Conservation (phyloP, 2,797 vertebrate species). For the Yasuhikotakia modesta region DNA sequence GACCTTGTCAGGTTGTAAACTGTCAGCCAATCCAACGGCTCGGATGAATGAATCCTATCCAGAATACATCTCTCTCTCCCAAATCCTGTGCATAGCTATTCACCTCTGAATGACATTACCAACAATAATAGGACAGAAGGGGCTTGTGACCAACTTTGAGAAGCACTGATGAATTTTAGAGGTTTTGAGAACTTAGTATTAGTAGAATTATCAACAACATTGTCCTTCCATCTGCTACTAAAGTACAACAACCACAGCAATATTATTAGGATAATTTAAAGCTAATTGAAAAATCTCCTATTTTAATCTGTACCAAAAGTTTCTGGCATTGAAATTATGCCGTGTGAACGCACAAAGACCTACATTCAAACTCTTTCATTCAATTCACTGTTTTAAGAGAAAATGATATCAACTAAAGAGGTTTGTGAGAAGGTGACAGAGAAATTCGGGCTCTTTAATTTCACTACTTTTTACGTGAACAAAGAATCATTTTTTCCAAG, state of each 20-base stretch:
- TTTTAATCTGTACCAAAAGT: background rate
- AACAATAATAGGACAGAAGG: constrained; percentile 37
- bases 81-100: constrained; percentile 65
- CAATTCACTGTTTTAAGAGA: background rate
- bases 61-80: constrained; percentile 66
- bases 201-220: background rate
- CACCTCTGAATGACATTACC: constrained; percentile 71
- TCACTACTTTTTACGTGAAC: constrained; percentile 21
- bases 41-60: constrained; percentile 68
- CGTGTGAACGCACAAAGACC: background rate
- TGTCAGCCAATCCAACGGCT: constrained; percentile 78
- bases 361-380: background rate
- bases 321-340: background rate
- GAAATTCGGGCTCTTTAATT: constrained; percentile 12
- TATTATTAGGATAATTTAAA: background rate
- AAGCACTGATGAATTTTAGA: constrained; percentile 5
- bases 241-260: background rate
- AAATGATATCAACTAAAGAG: constrained; percentile 27
- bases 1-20: constrained; percentile 97
- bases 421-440: constrained; percentile 15
- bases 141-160: constrained; percentile 9
- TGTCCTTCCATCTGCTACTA: background rate
- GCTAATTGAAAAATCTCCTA: background rate
- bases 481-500: constrained; percentile 15
- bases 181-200: background rate